Evolutionary conservation across 2,797 vertebrate species (phyloP), one percentile per base, ranked within the genome.

Genomic region (Petrocephalus sullivani): DNA sequence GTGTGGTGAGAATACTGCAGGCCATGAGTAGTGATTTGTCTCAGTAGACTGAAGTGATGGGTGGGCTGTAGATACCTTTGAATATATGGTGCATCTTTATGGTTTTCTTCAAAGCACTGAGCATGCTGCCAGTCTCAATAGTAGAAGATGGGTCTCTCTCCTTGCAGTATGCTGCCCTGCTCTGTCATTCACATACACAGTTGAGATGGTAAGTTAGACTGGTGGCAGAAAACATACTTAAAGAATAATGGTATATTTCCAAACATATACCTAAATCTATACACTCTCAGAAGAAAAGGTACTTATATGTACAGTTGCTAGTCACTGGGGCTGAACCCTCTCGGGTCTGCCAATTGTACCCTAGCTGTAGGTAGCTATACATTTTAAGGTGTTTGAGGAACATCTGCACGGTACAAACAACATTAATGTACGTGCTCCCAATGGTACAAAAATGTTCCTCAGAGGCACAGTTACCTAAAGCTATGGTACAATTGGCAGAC

Each of bases 101-200:
- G 1, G 86, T 54, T 0, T 93, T 91, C 90, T 83, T 92, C 85
- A 93, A 60, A 1, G 91, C 88, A 9, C 10, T n/a, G 14, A 92
- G 67, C 19, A 93, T 87, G 0, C 58, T 67, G 10, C 28, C n/a
- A 7, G 58, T 16, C 16, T 88, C 88, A 54, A 54, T 19, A 87
- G 67, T 58, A 46, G 49, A n/a, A 4, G 56, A 12, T 0, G 57
- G 87, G 41, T 85, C 87, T 46, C 87, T 41, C 49, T 81, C 53
- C 87, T 81, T 82, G 21, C 19, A 2, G 64, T 81, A 33, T 9
- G 16, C 6, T 57, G 16, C 37, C 10, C 7, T 56, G 51, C 5
- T 53, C 87, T 88, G 54, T 23, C 23, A 82, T 14, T 46, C 53
- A 82, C 33, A 58, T 53, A 41, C 5, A 37, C 84, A 58, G 12